These are phyloP conservation scores for Linnaemya tessellans DNA, from an alignment of 2,888 invertebrate genomes.

Conservation along the genomic window DNA sequence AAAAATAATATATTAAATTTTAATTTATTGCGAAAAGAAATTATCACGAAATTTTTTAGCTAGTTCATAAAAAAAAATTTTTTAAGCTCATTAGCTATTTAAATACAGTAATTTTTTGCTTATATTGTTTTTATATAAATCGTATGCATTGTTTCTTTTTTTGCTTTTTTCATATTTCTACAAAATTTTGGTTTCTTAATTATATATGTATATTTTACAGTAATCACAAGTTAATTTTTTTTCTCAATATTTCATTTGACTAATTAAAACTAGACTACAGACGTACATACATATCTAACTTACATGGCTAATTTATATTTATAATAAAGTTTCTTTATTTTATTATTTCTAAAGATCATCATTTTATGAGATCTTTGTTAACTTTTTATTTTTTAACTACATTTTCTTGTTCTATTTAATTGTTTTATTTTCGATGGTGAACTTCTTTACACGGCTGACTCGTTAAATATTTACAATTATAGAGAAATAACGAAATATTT, in stretches of 20 bases:
- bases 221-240: conserved; percentile 62
- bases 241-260: conserved; percentile 45
- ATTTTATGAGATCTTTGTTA: conserved; percentile 65
- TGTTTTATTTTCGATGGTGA: conserved; percentile 49
- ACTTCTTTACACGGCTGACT: background rate
- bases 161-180: background rate
- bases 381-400: conserved; percentile 30
- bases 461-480: background rate
- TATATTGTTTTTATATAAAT: background rate
- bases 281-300: conserved; percentile 16
- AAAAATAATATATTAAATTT: background rate
- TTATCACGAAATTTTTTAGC: background rate
- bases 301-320: background rate
- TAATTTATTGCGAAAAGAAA: background rate
- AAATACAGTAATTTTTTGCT: background rate
- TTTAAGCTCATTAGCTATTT: conserved; percentile 39
- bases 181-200: conserved; percentile 20
- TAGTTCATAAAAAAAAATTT: conserved; percentile 14
- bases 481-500: background rate
- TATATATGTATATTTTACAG: conserved; percentile 58
- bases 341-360: conserved; percentile 53
- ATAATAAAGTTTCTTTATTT: background rate
- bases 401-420: conserved; percentile 31
- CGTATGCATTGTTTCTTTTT: conserved; percentile 1
- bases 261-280: conserved; percentile 62